Evolutionary conservation across 2,888 invertebrate species (phyloP), one percentile per base, ranked within the genome.

Genomic region (Agrypnus murinus): DNA sequence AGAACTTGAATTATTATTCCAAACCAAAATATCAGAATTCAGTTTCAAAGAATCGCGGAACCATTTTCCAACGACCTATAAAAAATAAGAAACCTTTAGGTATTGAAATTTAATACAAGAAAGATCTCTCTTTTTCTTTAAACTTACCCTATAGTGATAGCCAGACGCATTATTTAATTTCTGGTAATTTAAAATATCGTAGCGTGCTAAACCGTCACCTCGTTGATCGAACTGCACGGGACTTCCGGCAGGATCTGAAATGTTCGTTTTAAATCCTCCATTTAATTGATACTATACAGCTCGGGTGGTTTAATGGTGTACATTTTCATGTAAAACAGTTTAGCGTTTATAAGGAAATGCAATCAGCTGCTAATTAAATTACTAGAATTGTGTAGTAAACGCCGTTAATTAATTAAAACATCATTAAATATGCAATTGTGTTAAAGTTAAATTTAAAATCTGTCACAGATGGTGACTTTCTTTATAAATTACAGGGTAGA

Each of bases 151-250:
- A 82, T 90, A 90, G 75, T 86, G 85, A 78, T 87, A 88, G 75
- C 86, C 86, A 32, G 86, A 85, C 72, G 84, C 83, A 74, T 86
- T 86, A 65, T 82, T 80, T 67, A 87, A 81, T 74, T 87, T 86
- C 80, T 91, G 91, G 82, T 89, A 92, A 83, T 93, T 93, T 77
- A 91, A 90, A 75, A 93, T 91, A 76, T 91, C 92, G 84, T 93
- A 94, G 53, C 92, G 88, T 4, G 92, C 91, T 64, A 92, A 84
- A 6, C 93, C 92, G 81, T 93, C 93, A 0, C 93, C 93, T 78
- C 91, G 89, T 50, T 87, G 86, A 84, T 93, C 92, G 81, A 93
- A 92, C 79, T 90, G 88, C 8, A 92, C 91, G 74, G 88, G 87
- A 76, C 90, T 91, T 58, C 91, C 92, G 60, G 90, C 91, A 50